Base-by-base conservation (phyloP, 1,140 invertebrate species). In the Pseudomyrmex gracilis region DNA sequence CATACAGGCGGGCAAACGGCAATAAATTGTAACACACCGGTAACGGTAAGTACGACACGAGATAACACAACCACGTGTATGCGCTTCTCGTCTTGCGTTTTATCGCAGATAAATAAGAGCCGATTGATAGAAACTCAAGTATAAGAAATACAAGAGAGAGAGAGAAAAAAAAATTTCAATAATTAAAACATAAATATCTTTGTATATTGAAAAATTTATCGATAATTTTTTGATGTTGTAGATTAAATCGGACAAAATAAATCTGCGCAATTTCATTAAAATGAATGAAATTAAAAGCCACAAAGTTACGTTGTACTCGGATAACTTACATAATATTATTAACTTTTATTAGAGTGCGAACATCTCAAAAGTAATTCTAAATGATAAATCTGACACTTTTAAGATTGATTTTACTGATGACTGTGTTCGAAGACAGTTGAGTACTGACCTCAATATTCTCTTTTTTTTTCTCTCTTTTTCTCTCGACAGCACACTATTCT, bases 1-100 rank as follows among this genome's bases (percentile, higher is more conserved):
- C 58, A 12, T 60, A 58, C 24, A 12, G 20, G 51, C 70, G 20
- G 12, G 45, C n/a, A 80, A 22, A 58, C 22, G 70, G 47, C 43
- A 22, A 80, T 80, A 80, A 80, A 71, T 47, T 58, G 12, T n/a
- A 55, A 58, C 47, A 78, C 17, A 77, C 51, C 43, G 20, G 74
- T 77, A 77, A 77, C 49, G 24, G 24, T 45, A 64, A 24, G 15
- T 63, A 12, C 5, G 8, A 66, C 15, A 43, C 15, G 12, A 8
- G 43, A 5, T 57, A 13, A 12, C 70, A 15, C 47, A 70, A 58
- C 43, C 43, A 12, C 17, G 51, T 53, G 20, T n/a, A n/a, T 8
- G 13, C 17, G 2, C 2, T n/a, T 12, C 24, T 55, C 3, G 15
- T 34, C 12, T 3, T 20, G 45, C 15, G 20, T 71, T 80, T 71